A percentile compares a stretch with the other conserved stretches of the same genome.
Evolutionary conservation across 2,888 invertebrate genomes (phyloP).

Genomic region (Zaprionus obscuricornis): DNA sequence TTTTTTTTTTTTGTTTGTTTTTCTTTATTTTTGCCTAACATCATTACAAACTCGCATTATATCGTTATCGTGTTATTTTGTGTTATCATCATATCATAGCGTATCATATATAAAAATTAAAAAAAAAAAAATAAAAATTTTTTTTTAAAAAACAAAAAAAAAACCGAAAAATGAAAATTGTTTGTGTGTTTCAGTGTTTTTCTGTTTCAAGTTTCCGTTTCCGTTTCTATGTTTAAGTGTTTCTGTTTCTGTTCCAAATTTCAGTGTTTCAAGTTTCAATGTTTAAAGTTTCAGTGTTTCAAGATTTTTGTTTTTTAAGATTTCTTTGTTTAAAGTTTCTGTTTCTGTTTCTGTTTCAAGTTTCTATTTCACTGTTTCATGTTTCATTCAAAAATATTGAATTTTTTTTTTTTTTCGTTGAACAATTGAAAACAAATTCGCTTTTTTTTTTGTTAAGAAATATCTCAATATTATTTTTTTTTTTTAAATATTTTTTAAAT

Average conservation of each 20-base stretch:
- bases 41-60: conserved; percentile 53
- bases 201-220: too few relatives aligned
- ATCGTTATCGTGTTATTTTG: conserved; percentile 68
- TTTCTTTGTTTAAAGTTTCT: conserved; percentile 26
- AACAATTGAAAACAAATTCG: conserved; percentile 58
- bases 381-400: background rate
- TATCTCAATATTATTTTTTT: conserved; percentile 36
- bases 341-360: conserved; percentile 1
- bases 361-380: conserved; percentile 12
- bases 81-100: conserved; percentile 29
- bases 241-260: too few relatives aligned
- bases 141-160: too few relatives aligned
- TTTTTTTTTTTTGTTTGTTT: conserved; percentile 23
- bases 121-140: too few relatives aligned
- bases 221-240: too few relatives aligned
- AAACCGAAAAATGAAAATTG: too few relatives aligned
- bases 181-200: too few relatives aligned
- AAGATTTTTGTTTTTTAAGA: background rate
- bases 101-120: conserved; percentile 40
- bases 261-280: conserved; percentile 28
- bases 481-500: conserved; percentile 23
- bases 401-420: too few relatives aligned
- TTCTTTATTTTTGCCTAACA: conserved; percentile 15
- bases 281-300: background rate
- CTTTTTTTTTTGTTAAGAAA: conserved; percentile 27